Conservation (phyloP, 2,888 invertebrate species). For the Reticulitermes lucifugus region DNA sequence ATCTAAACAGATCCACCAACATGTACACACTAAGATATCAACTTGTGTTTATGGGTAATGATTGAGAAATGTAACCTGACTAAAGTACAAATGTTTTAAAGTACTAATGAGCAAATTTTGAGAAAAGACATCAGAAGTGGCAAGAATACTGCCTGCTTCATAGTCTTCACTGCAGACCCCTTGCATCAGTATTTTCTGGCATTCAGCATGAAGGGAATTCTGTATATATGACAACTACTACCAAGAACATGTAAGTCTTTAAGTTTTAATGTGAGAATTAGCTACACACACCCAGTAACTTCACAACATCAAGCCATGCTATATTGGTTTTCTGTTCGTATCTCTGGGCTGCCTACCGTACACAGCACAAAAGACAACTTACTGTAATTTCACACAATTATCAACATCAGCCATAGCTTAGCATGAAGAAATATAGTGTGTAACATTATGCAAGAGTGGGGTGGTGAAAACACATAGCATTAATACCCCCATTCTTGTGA, state of each 20-base stretch:
- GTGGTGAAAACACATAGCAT: neutral
- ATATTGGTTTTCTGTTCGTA: neutral
- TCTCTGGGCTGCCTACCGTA: conserved; percentile 13
- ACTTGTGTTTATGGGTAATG: neutral
- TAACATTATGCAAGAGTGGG: conserved; percentile 37
- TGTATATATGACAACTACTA: neutral
- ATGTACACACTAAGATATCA: conserved; percentile 1
- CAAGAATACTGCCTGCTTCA: neutral
- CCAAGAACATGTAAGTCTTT: neutral
- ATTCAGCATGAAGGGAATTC: neutral
- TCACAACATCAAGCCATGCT: conserved; percentile 17
- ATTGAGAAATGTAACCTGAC: neutral
- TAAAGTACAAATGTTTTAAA: neutral
- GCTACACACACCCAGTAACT: neutral
- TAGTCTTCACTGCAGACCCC: neutral
- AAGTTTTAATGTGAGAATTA: neutral
- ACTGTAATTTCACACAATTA: neutral
- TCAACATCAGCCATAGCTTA: conserved; percentile 16
- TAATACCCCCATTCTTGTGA: conserved; percentile 24
- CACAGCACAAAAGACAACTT: conserved; percentile 17
- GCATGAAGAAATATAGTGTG: conserved; percentile 24
- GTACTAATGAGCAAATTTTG: neutral
- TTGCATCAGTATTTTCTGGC: conserved; percentile 8
- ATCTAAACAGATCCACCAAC: conserved; percentile 35
- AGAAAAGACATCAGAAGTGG: neutral